Percentiles rank a stretch among this genome's conserved stretches.
phyloP scores from a whole-genome alignment of 1,140 invertebrate genomes.

The Lerema accius region DNA sequence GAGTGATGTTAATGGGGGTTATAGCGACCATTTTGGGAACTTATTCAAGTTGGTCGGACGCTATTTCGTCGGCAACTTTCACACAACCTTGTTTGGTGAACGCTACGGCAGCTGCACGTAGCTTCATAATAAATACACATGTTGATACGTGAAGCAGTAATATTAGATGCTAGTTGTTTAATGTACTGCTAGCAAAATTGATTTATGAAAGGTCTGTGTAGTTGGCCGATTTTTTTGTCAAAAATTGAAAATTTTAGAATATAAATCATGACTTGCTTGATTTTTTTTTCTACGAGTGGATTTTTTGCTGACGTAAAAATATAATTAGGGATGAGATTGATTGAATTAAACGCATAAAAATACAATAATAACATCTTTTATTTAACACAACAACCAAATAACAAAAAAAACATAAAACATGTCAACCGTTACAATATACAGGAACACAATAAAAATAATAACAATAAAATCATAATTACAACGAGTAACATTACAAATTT shows the following conservation, averaged over 20 bases:
- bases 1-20: slow-evolving; percentile 83
- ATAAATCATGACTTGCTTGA: too few relatives aligned
- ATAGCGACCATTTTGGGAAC: slow-evolving; percentile 83
- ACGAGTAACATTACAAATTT: too few relatives aligned
- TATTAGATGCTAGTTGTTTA: too few relatives aligned
- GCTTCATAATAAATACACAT: slow-evolving; percentile 48
- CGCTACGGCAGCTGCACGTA: slow-evolving; percentile 71
- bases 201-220: too few relatives aligned
- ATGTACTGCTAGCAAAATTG: too few relatives aligned
- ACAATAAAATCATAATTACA: too few relatives aligned
- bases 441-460: background rate
- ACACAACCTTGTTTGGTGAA: slow-evolving; percentile 86
- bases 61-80: slow-evolving; percentile 84
- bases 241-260: too few relatives aligned
- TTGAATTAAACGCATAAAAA: too few relatives aligned
- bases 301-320: too few relatives aligned
- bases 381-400: slow-evolving; percentile 44
- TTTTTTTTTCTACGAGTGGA: too few relatives aligned
- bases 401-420: slow-evolving; percentile 19
- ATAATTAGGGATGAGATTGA: too few relatives aligned
- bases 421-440: slow-evolving; percentile 26
- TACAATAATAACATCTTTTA: slow-evolving; percentile 44
- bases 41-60: slow-evolving; percentile 85
- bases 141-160: slow-evolving; percentile 12
- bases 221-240: too few relatives aligned